Percentiles rank a stretch among this genome's conserved stretches.
phyloP scores from a whole-genome alignment of 2,113 vertebrate species.

The Catharus fuscescens region DNA sequence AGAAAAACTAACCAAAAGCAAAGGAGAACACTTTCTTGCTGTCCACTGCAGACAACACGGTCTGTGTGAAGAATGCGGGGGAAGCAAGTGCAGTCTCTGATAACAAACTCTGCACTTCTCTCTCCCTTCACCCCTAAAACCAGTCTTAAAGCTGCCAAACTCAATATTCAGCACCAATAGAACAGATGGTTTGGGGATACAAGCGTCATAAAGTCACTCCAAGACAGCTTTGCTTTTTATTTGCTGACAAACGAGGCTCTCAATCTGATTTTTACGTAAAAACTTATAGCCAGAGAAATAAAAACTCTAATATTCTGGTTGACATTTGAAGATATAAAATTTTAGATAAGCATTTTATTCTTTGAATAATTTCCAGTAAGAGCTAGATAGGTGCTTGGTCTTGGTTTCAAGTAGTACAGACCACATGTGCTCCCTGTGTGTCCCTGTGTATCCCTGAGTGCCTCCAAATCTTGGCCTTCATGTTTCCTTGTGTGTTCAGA shows the following conservation, averaged over 20 bases:
- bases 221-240: neutral
- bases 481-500: neutral
- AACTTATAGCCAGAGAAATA: neutral
- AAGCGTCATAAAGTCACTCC: no score
- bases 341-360: neutral
- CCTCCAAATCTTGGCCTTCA: neutral
- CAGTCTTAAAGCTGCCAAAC: no score
- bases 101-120: no score
- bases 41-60: no score
- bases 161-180: no score
- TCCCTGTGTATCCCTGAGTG: neutral
- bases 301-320: neutral
- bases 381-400: neutral
- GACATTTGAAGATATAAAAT: neutral
- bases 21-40: no score
- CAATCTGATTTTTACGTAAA: neutral
- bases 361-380: neutral
- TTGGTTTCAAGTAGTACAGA: neutral
- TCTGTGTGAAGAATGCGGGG: no score
- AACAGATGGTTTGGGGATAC: no score
- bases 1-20: no score
- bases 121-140: no score
- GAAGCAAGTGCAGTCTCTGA: no score
- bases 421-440: fast-evolving
- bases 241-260: neutral